phyloP scores from a whole-genome alignment of 2,113 vertebrate genomes.

The Ceyx melanurus region DNA sequence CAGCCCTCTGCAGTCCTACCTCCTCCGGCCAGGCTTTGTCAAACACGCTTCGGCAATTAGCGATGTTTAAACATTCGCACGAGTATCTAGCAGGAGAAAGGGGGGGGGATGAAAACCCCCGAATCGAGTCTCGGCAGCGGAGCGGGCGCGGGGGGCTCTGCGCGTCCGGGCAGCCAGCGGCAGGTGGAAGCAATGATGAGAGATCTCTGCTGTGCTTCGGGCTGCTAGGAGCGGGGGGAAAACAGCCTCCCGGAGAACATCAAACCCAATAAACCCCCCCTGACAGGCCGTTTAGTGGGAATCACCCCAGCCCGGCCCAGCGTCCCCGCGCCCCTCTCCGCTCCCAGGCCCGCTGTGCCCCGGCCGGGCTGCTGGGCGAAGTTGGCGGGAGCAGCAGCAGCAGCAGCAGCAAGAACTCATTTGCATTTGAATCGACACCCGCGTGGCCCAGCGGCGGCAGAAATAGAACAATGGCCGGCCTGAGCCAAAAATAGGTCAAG shows the following conservation, averaged over 20 bases:
- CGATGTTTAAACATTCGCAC: slow-evolving; percentile 13
- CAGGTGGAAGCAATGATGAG: slow-evolving; percentile 76
- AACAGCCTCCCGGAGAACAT: slow-evolving; percentile 38
- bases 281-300: slow-evolving; percentile 2
- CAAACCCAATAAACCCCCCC: slow-evolving; percentile 52
- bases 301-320: slow-evolving; percentile 28
- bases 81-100: not conserved
- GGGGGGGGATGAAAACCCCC: not conserved
- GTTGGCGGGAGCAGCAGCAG: slow-evolving; percentile 65
- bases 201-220: slow-evolving; percentile 59
- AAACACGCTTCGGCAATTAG: slow-evolving; percentile 48
- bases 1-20: slow-evolving; percentile 78
- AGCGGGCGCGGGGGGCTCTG: slow-evolving; percentile 23
- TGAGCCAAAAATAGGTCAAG: slow-evolving; percentile 99
- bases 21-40: slow-evolving; percentile 73
- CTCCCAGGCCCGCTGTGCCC: slow-evolving; percentile 39
- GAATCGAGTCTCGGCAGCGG: not conserved
- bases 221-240: not conserved
- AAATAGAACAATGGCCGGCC: slow-evolving; percentile 99
- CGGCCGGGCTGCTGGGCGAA: slow-evolving; percentile 55
- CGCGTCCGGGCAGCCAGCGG: slow-evolving; percentile 64
- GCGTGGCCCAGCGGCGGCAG: slow-evolving; percentile 94
- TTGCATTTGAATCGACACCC: slow-evolving; percentile 99
- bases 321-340: not conserved
- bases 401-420: slow-evolving; percentile 84